phyloP scores from a whole-genome alignment of 2,888 invertebrate genomes.

The Atrina japonica region DNA sequence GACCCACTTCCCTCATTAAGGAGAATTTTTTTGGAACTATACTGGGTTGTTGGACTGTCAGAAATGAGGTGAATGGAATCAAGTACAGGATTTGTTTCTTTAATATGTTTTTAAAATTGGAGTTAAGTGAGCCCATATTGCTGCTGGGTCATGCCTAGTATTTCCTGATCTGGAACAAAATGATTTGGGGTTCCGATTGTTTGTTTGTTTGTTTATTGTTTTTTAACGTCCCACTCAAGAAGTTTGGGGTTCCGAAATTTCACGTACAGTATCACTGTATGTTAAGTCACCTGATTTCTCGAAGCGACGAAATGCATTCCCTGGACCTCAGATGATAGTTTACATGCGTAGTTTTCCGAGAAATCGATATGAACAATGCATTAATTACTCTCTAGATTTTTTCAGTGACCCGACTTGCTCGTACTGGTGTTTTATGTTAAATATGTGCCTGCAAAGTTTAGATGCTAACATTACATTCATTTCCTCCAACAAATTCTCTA shows the following conservation, averaged over 20 bases:
- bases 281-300: constrained; percentile 22
- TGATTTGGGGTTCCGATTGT: neutral
- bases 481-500: constrained; percentile 11
- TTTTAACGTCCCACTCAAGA: no score
- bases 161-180: constrained; percentile 29
- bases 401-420: constrained; percentile 15
- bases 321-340: constrained; percentile 31
- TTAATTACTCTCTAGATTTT: constrained; percentile 29
- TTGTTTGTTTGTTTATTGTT: no score
- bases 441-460: constrained; percentile 17
- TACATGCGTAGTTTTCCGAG: constrained; percentile 44
- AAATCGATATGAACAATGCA: constrained; percentile 43
- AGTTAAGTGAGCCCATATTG: constrained; percentile 23
- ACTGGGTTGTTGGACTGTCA: constrained; percentile 25
- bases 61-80: constrained; percentile 20
- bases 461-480: neutral
- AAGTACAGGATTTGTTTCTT: neutral
- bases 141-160: constrained; percentile 27
- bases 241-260: neutral
- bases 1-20: neutral
- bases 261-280: constrained; percentile 22
- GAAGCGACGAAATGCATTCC: constrained; percentile 45
- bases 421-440: constrained; percentile 26
- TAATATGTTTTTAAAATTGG: neutral
- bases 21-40: constrained; percentile 24